Evolutionary conservation across 2,797 vertebrate genomes (phyloP), one percentile per base, ranked within the genome.

Genomic region (Diglossa cyanea): DNA sequence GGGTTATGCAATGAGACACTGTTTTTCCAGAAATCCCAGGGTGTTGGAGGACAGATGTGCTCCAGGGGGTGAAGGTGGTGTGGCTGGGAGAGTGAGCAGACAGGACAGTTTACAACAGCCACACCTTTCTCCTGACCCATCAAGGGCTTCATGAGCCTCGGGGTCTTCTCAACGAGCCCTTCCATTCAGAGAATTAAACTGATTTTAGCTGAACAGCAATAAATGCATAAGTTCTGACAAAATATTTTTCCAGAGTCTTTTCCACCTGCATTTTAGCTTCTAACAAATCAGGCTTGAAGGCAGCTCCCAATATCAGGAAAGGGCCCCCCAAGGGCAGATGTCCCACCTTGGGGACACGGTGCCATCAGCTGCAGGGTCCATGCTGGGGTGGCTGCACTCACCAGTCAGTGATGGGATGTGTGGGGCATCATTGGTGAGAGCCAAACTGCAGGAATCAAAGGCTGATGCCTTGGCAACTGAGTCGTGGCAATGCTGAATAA

Each of bases 381-480:
- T 17, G 17, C 60, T 45, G 66, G 63, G n/a, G 17, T 14, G 68
- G 28, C 74, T 13, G 9, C 48, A 48, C 37, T 81, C 15, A 1
- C 31, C 1, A 2, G n/a, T 17, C 11, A 1, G 76, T 4, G 72
- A 24, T 15, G 2, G 0, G 76, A 93, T 26, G 50, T 28, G 68
- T 42, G 0, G 1, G 79, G 48, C 79, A 94, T 21, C 33, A 0
- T 31, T n/a, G 57, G 60, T 45, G 48, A 48, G 84, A 96, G 86
- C 65, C 95, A 93, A 89, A 91, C 84, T 10, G 25, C 81, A 86
- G 85, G 86, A 96, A 94, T 85, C 80, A 86, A 88, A 92, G 70
- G 83, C 94, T 79, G 79, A 72, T 90, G 74, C 88, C 95, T 94
- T 87, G 80, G 95, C 95, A 95, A 94, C 90, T 2, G 5, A 93